Conservation (phyloP, 2,888 invertebrate genomes). For the Drosophila nr. fundita region DNA sequence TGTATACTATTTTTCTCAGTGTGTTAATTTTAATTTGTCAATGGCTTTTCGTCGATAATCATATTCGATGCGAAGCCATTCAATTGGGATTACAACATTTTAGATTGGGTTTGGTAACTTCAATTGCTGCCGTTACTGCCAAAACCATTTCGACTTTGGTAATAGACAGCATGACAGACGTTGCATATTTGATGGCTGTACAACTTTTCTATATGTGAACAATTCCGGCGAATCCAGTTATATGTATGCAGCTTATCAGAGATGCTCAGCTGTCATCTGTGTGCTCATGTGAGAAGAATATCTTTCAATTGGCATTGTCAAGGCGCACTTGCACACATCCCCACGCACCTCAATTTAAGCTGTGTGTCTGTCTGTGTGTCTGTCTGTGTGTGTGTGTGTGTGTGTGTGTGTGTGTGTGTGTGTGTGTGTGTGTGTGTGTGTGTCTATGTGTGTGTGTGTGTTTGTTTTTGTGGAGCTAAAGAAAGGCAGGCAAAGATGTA, state of each 20-base stretch:
- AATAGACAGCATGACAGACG: conserved; percentile 21
- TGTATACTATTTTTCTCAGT: background rate
- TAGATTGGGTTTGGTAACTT: background rate
- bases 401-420: conserved; percentile 13
- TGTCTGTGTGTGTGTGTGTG: conserved; percentile 3
- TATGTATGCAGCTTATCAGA: conserved; percentile 36
- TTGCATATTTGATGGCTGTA: conserved; percentile 27
- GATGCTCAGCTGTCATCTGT: conserved; percentile 60
- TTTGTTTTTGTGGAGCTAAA: background rate
- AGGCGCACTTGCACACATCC: conserved; percentile 16
- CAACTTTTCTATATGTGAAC: conserved; percentile 28
- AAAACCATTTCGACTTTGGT: conserved; percentile 9
- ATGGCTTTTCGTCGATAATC: background rate
- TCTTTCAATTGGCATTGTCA: conserved; percentile 70
- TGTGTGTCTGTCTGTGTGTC: conserved; percentile 18
- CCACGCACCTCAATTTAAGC: conserved; percentile 61
- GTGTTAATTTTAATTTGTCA: background rate
- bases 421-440: conserved; percentile 16
- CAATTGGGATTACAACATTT: background rate
- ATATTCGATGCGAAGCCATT: background rate
- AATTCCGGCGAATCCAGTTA: conserved; percentile 36
- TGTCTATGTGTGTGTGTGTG: conserved; percentile 7
- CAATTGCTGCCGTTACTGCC: background rate
- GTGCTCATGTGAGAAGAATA: conserved; percentile 57
- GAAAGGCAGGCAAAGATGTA: conserved; percentile 38